Percentiles rank a stretch among this genome's conserved stretches.
phyloP scores from a whole-genome alignment of 2,888 invertebrate species.

The Catocala fraxini region DNA sequence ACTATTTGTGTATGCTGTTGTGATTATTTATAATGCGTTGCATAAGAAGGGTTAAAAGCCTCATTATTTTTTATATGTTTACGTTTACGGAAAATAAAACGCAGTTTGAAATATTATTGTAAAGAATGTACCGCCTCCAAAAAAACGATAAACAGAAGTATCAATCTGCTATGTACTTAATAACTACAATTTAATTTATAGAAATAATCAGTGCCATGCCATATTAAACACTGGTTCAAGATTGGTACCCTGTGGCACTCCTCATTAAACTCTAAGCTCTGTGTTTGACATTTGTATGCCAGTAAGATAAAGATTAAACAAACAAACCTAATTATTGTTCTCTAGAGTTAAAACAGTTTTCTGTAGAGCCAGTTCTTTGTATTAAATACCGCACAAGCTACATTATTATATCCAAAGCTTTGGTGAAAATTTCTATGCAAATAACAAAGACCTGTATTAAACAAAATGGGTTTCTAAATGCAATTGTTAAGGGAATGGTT shows the following conservation, averaged over 20 bases:
- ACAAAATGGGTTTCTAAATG: conserved; percentile 69
- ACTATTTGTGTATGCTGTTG: background rate
- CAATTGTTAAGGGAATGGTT: conserved; percentile 54
- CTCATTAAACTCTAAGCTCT: background rate
- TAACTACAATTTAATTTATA: too few species aligned
- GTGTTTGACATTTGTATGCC: background rate
- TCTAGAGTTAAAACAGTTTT: conserved; percentile 4
- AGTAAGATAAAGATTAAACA: background rate
- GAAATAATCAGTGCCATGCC: too few species aligned
- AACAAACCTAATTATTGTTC: conserved; percentile 1
- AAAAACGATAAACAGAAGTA: too few species aligned
- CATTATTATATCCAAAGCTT: conserved; percentile 41
- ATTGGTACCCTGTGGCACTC: conserved; percentile 2
- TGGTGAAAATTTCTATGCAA: conserved; percentile 64
- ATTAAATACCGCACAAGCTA: conserved; percentile 24
- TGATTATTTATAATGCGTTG: background rate
- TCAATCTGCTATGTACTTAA: too few species aligned
- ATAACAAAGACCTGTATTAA: conserved; percentile 60
- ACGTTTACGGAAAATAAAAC: too few species aligned
- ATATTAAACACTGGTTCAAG: background rate
- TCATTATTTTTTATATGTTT: too few species aligned
- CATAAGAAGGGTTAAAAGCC: background rate
- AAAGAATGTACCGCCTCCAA: too few species aligned
- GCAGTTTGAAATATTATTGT: too few species aligned
- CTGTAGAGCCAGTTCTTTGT: conserved; percentile 16